Conservation (phyloP, 2,797 vertebrate genomes). For the Coccyzus lansbergi region DNA sequence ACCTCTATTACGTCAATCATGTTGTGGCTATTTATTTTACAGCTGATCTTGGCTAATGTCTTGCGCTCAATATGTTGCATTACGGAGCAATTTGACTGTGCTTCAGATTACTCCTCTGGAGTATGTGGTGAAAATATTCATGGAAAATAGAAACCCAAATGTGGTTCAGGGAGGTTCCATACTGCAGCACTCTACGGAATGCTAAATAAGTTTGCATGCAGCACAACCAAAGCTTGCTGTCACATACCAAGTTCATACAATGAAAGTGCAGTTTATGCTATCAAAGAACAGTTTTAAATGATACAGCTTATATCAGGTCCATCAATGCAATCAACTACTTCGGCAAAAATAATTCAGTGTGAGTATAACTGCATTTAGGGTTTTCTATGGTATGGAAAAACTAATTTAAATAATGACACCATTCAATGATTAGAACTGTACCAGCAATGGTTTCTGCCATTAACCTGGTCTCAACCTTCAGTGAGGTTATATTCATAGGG, state of each 20-base stretch:
- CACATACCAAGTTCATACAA: not conserved
- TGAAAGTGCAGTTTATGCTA: not conserved
- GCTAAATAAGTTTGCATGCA: not conserved
- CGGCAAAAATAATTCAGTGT: not conserved
- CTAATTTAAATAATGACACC: not conserved
- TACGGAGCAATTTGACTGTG: not conserved
- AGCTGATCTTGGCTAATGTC: slow-evolving; percentile 9
- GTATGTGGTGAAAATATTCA: not conserved
- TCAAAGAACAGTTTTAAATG: not conserved
- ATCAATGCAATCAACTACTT: not conserved
- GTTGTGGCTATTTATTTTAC: slow-evolving; percentile 52
- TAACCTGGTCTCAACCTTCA: not conserved
- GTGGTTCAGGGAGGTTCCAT: not conserved
- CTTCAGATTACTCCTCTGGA: not conserved
- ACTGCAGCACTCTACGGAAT: not conserved
- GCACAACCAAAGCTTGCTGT: not conserved
- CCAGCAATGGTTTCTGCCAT: not conserved
- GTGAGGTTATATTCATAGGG: not conserved
- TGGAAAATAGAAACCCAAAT: not conserved
- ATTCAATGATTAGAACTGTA: not conserved
- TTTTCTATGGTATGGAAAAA: not conserved
- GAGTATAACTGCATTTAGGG: not conserved
- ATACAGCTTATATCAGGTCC: not conserved
- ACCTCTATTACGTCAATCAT: slow-evolving; percentile 5
- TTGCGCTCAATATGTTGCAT: slow-evolving; percentile 15